phyloP scores from a whole-genome alignment of 2,113 vertebrate genomes.

The Otis tarda region DNA sequence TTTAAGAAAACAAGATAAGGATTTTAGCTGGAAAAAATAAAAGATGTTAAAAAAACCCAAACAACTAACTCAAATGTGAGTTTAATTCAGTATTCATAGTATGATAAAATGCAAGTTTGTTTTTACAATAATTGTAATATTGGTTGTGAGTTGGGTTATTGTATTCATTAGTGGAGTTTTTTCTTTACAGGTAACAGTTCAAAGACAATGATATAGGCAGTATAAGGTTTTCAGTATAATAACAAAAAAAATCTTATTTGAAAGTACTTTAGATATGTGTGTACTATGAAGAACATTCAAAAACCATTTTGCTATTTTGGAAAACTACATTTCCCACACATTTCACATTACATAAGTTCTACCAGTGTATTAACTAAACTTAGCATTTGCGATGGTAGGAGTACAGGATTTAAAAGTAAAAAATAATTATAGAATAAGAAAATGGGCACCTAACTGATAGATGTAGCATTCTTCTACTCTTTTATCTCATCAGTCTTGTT shows the following conservation, averaged over 20 bases:
- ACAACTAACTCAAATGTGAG: not conserved
- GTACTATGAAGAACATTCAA: not conserved
- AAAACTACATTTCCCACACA: rapidly evolving
- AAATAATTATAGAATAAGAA: not conserved
- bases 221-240: not conserved
- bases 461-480: not conserved
- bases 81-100: not conserved
- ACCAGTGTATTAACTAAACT: not conserved
- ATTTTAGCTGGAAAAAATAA: not conserved
- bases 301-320: not conserved
- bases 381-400: not conserved
- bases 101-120: not conserved
- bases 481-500: not conserved
- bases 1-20: not conserved
- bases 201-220: not conserved
- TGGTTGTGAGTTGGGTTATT: not conserved
- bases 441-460: not conserved
- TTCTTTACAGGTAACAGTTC: not conserved
- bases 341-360: not conserved
- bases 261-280: not conserved
- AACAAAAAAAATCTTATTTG: not conserved
- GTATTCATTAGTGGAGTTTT: not conserved
- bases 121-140: not conserved
- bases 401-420: not conserved
- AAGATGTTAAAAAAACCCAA: not conserved